A percentile compares a stretch with the other conserved stretches of the same genome.
These are phyloP conservation scores for Notolabrus celidotus DNA, from an alignment of 2,797 vertebrate species.

Conservation along the genomic window DNA sequence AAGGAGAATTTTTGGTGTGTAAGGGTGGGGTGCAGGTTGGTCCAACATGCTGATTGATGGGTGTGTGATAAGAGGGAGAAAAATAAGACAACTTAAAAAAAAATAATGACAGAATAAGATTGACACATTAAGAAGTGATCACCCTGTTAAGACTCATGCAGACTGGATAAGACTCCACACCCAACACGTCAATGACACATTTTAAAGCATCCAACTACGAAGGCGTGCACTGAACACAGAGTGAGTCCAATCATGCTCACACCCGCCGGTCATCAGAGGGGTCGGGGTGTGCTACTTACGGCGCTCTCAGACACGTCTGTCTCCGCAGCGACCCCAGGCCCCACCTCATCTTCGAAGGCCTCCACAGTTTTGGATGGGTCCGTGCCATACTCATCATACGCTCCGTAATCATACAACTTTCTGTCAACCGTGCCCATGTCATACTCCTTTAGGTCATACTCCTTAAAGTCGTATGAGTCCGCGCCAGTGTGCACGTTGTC, in stretches of 20 bases:
- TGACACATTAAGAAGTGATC: not conserved
- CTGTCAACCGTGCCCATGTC: slow-evolving; percentile 83
- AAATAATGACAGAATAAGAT: too few species aligned
- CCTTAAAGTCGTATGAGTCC: slow-evolving; percentile 86
- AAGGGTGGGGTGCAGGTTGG: slow-evolving; percentile 8
- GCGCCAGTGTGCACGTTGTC: slow-evolving; percentile 76
- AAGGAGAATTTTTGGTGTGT: slow-evolving; percentile 1
- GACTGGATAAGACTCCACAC: slow-evolving; percentile 39
- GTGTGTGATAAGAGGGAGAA: slow-evolving; percentile 8
- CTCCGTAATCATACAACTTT: slow-evolving; percentile 92
- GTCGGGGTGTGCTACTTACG: slow-evolving; percentile 87
- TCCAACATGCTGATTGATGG: slow-evolving; percentile 8
- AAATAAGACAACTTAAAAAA: slow-evolving; percentile 2
- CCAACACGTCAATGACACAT: slow-evolving; percentile 67
- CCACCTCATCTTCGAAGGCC: slow-evolving; percentile 90
- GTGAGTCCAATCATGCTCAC: slow-evolving; percentile 69
- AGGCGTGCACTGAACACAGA: slow-evolving; percentile 57
- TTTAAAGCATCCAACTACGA: slow-evolving; percentile 63
- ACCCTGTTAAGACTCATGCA: slow-evolving; percentile 7
- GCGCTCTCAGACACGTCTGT: slow-evolving; percentile 92
- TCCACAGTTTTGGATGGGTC: slow-evolving; percentile 86
- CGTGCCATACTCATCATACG: slow-evolving; percentile 95
- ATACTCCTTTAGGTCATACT: slow-evolving; percentile 86
- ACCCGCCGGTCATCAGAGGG: slow-evolving; percentile 39
- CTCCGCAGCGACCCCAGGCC: slow-evolving; percentile 95